These are phyloP conservation scores for Kradibia gibbosae DNA, from an alignment of 1,140 invertebrate species.

Conservation along the genomic window DNA sequence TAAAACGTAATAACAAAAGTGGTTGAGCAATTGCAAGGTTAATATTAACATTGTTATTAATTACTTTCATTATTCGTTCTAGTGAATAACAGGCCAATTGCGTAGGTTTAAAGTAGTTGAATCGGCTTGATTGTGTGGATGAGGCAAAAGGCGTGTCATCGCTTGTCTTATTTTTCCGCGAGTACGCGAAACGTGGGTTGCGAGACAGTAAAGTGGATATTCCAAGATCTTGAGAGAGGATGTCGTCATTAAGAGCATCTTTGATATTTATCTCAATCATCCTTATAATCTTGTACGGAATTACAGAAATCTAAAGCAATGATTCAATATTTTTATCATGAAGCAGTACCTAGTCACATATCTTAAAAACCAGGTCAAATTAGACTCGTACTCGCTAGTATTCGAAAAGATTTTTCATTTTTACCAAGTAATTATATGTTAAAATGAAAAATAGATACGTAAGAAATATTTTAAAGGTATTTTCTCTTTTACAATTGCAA, in stretches of 20 bases:
- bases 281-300: background rate
- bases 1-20: background rate
- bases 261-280: constrained; percentile 30
- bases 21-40: background rate
- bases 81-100: background rate
- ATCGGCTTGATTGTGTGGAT: constrained; percentile 2
- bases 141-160: constrained; percentile 36
- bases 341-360: background rate
- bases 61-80: background rate
- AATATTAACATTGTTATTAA: background rate
- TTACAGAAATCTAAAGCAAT: constrained; percentile 13
- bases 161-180: constrained; percentile 38
- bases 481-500: background rate
- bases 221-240: constrained; percentile 21
- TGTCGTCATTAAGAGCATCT: constrained; percentile 46
- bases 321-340: background rate
- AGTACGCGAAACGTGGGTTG: constrained; percentile 36
- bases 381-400: background rate
- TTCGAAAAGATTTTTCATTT: background rate
- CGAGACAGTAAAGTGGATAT: constrained; percentile 20
- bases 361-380: background rate
- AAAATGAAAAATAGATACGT: background rate
- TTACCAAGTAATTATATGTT: background rate
- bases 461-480: background rate
- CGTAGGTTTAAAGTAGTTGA: constrained; percentile 1